phyloP scores from a whole-genome alignment of 2,888 invertebrate genomes.

The Eupithecia vulgata region DNA sequence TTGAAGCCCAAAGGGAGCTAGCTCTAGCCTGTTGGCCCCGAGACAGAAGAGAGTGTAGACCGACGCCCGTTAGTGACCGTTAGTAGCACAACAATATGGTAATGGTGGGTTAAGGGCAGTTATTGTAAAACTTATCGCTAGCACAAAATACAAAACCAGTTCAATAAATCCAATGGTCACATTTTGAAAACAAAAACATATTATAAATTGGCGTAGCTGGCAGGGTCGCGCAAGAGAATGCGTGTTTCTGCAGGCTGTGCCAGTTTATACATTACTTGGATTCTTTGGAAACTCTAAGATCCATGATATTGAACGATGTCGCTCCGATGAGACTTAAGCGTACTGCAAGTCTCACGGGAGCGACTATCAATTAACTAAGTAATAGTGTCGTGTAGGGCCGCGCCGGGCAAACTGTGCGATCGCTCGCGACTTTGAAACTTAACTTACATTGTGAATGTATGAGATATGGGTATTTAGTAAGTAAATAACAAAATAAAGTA shows the following conservation, averaged over 20 bases:
- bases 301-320: neutral
- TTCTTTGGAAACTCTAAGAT: neutral
- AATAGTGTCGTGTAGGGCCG: neutral
- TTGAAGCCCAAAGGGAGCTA: neutral
- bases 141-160: neutral
- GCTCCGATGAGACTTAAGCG: constrained; percentile 4
- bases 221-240: neutral
- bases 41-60: neutral
- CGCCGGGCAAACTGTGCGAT: neutral
- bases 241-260: neutral
- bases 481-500: neutral
- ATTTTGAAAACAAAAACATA: neutral
- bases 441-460: neutral
- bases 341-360: constrained; percentile 12
- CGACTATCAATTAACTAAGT: neutral
- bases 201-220: constrained; percentile 16
- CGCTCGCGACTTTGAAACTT: neutral
- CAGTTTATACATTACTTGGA: neutral
- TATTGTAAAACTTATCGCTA: constrained; percentile 13
- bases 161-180: neutral
- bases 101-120: constrained; percentile 42
- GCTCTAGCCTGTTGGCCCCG: neutral
- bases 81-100: constrained; percentile 21
- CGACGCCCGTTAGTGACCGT: constrained; percentile 38
- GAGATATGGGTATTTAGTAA: too few relatives aligned